phyloP scores from a whole-genome alignment of 2,113 vertebrate genomes.

The Callionymus lyra region DNA sequence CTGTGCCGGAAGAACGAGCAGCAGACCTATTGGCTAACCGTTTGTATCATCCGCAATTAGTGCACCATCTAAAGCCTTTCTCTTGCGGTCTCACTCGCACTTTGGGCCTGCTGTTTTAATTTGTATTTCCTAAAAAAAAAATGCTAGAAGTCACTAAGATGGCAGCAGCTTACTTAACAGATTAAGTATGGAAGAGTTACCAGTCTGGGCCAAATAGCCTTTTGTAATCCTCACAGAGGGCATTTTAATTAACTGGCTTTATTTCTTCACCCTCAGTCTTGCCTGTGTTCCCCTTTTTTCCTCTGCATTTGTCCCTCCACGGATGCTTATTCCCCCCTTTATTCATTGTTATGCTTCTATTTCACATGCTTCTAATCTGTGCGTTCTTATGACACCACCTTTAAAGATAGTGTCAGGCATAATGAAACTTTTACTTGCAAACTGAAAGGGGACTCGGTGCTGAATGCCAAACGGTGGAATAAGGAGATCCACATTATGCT shows the following conservation, averaged over 20 bases:
- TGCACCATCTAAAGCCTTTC: conserved; percentile 31
- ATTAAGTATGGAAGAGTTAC: conserved; percentile 57
- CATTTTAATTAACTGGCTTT: conserved; percentile 61
- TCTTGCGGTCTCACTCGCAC: conserved; percentile 2
- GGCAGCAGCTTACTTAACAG: conserved; percentile 41
- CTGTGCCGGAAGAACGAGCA: conserved; percentile 25
- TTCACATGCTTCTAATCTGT: too few relatives aligned
- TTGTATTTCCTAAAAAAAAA: conserved; percentile 48
- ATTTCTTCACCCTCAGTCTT: conserved; percentile 6
- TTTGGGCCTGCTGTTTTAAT: conserved; percentile 41
- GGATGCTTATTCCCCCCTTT: not conserved
- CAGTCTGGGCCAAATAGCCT: conserved; percentile 43
- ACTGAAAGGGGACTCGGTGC: conserved; percentile 13
- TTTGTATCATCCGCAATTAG: conserved; percentile 58
- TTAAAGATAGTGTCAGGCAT: conserved; percentile 10
- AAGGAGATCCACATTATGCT: conserved; percentile 9
- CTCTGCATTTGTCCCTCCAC: not conserved
- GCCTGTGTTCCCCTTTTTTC: not conserved
- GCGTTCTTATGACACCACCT: not conserved
- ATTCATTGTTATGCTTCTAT: not conserved
- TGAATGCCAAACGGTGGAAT: conserved; percentile 23
- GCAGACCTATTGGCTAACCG: conserved; percentile 34
- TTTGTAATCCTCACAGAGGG: conserved; percentile 60
- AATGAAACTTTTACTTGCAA: conserved; percentile 7
- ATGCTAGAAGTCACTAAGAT: conserved; percentile 34